phyloP scores from a whole-genome alignment of 2,113 vertebrate species.

The Notarius lentiginosus region DNA sequence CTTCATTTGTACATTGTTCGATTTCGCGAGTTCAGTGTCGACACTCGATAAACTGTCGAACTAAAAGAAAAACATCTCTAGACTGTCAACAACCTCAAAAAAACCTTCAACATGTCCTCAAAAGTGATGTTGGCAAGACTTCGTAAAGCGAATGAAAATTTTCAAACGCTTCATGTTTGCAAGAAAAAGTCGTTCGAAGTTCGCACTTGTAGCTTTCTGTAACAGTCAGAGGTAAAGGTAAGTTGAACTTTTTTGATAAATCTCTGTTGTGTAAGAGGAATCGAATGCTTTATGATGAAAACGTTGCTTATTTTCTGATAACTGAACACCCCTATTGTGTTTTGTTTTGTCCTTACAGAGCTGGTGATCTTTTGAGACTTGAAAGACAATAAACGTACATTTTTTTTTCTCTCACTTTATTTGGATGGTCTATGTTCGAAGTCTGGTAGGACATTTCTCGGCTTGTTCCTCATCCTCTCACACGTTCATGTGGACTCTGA shows the following conservation, averaged over 20 bases:
- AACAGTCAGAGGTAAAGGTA: neutral
- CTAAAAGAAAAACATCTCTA: neutral
- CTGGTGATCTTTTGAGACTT: neutral
- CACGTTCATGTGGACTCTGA: slow-evolving; percentile 27
- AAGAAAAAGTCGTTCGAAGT: no score
- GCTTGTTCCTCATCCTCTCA: neutral
- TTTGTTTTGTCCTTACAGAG: neutral
- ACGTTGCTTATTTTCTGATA: neutral
- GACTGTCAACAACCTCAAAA: neutral
- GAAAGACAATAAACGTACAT: no score
- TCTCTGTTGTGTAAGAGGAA: neutral
- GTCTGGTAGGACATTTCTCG: neutral
- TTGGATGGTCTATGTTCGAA: neutral
- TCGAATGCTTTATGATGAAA: neutral
- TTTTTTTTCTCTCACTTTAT: neutral
- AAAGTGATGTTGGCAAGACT: no score
- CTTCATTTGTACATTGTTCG: slow-evolving; percentile 51
- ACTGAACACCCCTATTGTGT: neutral
- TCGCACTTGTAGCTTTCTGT: no score
- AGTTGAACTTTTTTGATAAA: neutral
- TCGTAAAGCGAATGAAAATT: no score
- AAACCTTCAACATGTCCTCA: no score
- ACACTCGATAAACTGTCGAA: neutral
- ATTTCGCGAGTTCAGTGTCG: slow-evolving; percentile 29
- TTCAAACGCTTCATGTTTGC: no score